Base-by-base conservation (phyloP, 1,140 invertebrate species). In the Riptortus pedestris region DNA sequence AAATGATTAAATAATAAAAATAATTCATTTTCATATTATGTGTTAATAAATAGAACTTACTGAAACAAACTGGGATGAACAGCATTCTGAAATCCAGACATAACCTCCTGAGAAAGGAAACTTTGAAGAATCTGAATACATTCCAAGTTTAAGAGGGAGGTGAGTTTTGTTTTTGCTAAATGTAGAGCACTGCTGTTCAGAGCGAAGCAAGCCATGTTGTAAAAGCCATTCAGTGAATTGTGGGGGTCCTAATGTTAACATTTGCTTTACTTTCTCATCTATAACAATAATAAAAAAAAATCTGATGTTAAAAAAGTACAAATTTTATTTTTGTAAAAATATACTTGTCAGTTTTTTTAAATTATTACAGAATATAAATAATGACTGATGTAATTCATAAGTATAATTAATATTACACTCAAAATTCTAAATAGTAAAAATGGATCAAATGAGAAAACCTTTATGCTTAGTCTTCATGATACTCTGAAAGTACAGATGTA, bases 151-250 rank as follows among this genome's bases (percentile, higher is more conserved):
- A 0, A 89, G 75, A 11, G 78, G 79, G 1, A 59, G 7, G 24
- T 38, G 28, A 33, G 3, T 26, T 58, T 75, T 79, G 9, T 76
- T 69, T 2, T 67, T 66, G 22, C 69, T 71, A 72, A 90, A 88
- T 61, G 82, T 73, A 0, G 75, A 73, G 71, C 88, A 91, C 70
- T 79, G 81, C 72, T 92, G 90, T 71, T 90, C 86, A 0, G 86
- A 83, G 16, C 83, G 78, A 1, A 92, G 79, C 2, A 92, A 71
- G 0, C 89, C 88, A 72, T 88, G 84, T 72, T 91, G 88, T 48
- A 93, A 88, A 22, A 93, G 78, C 88, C 89, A 91, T 76, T 93
- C 90, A 0, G 87, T 89, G 70, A 91, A 91, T 71, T 88, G 88
- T 33, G 86, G 84, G 0, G 87, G 82, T 0, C 82, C 81, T 69